Conservation (phyloP, 2,888 invertebrate genomes). For the Ypsolopha scabrella region DNA sequence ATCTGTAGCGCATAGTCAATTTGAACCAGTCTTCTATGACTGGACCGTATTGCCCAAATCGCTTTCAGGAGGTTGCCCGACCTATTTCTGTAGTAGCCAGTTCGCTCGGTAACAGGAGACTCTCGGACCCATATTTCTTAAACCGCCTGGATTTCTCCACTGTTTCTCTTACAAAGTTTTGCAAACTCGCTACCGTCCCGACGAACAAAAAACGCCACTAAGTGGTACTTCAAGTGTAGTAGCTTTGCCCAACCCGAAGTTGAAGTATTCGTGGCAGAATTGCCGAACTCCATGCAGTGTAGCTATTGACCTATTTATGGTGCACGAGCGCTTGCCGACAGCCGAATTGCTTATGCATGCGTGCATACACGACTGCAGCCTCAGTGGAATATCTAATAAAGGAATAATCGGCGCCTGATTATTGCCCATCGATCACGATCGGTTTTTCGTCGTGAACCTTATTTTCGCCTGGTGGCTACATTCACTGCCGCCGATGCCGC, state of each 20-base stretch:
- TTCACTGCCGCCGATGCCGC: background rate
- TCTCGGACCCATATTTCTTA: too few relatives aligned
- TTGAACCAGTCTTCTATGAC: too few relatives aligned
- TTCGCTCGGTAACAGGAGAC: too few relatives aligned
- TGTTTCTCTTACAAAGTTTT: too few relatives aligned
- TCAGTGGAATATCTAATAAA: slow-evolving; percentile 39
- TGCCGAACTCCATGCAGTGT: slow-evolving; percentile 14
- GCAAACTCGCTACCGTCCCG: too few relatives aligned
- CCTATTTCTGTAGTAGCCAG: too few relatives aligned
- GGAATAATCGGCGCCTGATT: slow-evolving; percentile 20
- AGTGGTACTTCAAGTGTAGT: too few relatives aligned
- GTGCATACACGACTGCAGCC: slow-evolving; percentile 49
- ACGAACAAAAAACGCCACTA: too few relatives aligned
- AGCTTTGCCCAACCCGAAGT: background rate
- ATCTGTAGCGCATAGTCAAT: too few relatives aligned
- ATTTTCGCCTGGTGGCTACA: background rate
- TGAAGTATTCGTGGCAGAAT: slow-evolving; percentile 8
- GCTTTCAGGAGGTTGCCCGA: too few relatives aligned
- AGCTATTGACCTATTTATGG: slow-evolving; percentile 59
- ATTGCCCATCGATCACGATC: slow-evolving; percentile 20
- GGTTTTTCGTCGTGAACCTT: slow-evolving; percentile 14
- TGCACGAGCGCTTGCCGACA: slow-evolving; percentile 42
- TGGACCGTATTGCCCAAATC: too few relatives aligned
- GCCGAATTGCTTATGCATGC: slow-evolving; percentile 59
- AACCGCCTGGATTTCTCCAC: too few relatives aligned